These are phyloP conservation scores for Chaenocephalus aceratus DNA, from an alignment of 2,113 vertebrate genomes.

Conservation along the genomic window DNA sequence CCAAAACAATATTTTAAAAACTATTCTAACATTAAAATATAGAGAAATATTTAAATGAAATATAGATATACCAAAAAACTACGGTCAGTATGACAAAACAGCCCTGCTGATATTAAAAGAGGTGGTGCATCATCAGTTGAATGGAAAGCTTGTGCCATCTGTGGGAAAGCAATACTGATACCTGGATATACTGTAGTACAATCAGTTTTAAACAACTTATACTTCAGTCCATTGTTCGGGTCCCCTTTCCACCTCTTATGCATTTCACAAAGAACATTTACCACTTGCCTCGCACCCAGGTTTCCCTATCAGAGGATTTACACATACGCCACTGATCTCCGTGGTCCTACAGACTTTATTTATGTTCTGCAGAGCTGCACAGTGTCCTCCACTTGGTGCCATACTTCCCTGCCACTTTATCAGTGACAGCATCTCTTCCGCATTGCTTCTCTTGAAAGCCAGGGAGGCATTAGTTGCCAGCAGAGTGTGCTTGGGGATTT, in stretches of 20 bases:
- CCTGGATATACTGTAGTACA: background rate
- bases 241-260: background rate
- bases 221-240: background rate
- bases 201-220: background rate
- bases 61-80: no score
- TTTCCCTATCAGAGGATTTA: conserved; percentile 52
- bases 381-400: conserved; percentile 56
- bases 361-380: conserved; percentile 57
- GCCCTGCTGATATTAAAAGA: no score
- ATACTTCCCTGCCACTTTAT: conserved; percentile 65
- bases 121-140: no score
- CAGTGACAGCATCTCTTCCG: conserved; percentile 74
- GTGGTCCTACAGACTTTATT: conserved; percentile 40
- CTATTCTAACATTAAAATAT: no score
- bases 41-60: no score
- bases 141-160: no score
- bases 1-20: no score
- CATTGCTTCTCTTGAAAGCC: conserved; percentile 74
- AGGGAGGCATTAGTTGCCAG: conserved; percentile 54
- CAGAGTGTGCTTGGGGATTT: conserved; percentile 69
- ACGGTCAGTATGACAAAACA: no score
- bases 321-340: conserved; percentile 46
- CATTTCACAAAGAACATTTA: conserved; percentile 30
- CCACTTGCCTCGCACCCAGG: conserved; percentile 39
- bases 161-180: no score